Percentiles rank a stretch among this genome's conserved stretches.
Evolutionary conservation across 2,113 vertebrate species (phyloP).

Genomic region (Xiphophorus maculatus): DNA sequence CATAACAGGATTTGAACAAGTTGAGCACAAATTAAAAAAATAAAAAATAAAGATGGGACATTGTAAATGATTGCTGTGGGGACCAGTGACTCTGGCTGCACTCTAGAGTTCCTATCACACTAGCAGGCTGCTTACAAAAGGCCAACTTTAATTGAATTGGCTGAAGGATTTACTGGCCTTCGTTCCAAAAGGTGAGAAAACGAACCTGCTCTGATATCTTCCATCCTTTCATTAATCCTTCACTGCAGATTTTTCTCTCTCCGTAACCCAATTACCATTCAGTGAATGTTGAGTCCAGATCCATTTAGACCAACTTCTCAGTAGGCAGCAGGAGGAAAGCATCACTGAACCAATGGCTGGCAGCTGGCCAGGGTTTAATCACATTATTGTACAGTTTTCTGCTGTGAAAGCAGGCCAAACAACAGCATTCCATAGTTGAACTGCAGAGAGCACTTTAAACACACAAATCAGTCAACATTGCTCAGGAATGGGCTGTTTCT

Average conservation of each 20-base stretch:
- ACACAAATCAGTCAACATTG: slow-evolving; percentile 46
- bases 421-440: slow-evolving; percentile 34
- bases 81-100: background rate
- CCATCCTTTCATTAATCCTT: slow-evolving; percentile 31
- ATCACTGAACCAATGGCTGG: slow-evolving; percentile 44
- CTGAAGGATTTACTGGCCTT: slow-evolving; percentile 43
- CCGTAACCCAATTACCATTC: slow-evolving; percentile 52
- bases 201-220: background rate
- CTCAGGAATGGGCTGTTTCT: slow-evolving; percentile 51
- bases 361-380: slow-evolving; percentile 48
- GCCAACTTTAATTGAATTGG: slow-evolving; percentile 33
- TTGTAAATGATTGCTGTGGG: slow-evolving; percentile 1
- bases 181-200: slow-evolving; percentile 34
- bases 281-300: slow-evolving; percentile 16
- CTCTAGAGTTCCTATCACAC: slow-evolving; percentile 10
- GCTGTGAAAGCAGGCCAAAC: slow-evolving; percentile 46
- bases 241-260: slow-evolving; percentile 18
- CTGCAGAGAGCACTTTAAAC: slow-evolving; percentile 52
- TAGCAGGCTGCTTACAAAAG: slow-evolving; percentile 31
- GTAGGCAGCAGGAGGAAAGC: slow-evolving; percentile 41
- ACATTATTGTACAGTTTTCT: slow-evolving; percentile 45
- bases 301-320: slow-evolving; percentile 45
- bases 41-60: slow-evolving; percentile 13
- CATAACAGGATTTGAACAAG: slow-evolving; percentile 9
- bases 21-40: slow-evolving; percentile 13